These are phyloP conservation scores for Kuschelorhynchus macadamiae DNA, from an alignment of 2,888 invertebrate genomes.

Conservation along the genomic window DNA sequence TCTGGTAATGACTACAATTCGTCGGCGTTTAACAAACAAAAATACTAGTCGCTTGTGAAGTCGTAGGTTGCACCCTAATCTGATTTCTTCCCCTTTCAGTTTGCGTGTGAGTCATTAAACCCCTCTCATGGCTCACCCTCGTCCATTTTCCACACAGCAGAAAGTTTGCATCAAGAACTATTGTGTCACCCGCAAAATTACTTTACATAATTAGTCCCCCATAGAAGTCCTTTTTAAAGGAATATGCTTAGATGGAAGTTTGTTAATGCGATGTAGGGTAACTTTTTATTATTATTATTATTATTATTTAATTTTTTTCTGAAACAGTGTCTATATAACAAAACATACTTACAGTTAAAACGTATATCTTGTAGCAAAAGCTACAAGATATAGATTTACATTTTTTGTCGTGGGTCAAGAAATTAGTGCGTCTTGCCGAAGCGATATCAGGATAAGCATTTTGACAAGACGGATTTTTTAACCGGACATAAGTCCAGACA, in stretches of 20 bases:
- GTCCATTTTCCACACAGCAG: slow-evolving; percentile 59
- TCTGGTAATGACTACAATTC: slow-evolving; percentile 63
- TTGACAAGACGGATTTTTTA: too few species aligned
- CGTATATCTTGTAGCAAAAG: too few species aligned
- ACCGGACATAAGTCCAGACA: too few species aligned
- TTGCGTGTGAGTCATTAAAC: slow-evolving; percentile 69
- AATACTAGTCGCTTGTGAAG: slow-evolving; percentile 40
- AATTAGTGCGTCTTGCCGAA: too few species aligned
- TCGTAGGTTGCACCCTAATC: slow-evolving; percentile 66
- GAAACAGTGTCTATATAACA: not conserved
- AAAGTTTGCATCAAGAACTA: slow-evolving; percentile 66
- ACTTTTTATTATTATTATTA: not conserved
- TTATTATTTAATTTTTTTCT: not conserved
- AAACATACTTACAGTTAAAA: too few species aligned
- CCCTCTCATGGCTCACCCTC: slow-evolving; percentile 59
- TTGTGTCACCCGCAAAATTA: slow-evolving; percentile 68
- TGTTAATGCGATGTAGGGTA: too few species aligned
- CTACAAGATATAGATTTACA: too few species aligned
- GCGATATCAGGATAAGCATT: too few species aligned
- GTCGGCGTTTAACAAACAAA: slow-evolving; percentile 58
- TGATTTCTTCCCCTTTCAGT: slow-evolving; percentile 68
- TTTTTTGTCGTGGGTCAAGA: too few species aligned
- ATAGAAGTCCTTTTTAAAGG: too few species aligned
- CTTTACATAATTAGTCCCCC: slow-evolving; percentile 65
- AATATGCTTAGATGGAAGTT: too few species aligned